A percentile compares a stretch with the other conserved stretches of the same genome.
Evolutionary conservation across 2,888 invertebrate genomes (phyloP).

Genomic region (Lithophane leautieri): DNA sequence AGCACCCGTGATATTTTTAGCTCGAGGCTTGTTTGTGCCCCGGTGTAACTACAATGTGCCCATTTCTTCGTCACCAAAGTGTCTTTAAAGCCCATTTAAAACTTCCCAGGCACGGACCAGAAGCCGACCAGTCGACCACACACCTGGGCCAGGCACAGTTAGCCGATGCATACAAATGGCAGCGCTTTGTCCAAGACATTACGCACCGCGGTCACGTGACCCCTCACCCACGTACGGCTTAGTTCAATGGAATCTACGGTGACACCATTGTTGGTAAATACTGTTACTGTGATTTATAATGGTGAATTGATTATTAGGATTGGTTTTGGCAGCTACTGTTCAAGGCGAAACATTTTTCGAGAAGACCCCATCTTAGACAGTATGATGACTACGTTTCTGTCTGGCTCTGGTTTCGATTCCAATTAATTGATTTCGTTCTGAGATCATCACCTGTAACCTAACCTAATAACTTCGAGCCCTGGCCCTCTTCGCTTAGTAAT

Average conservation of each 20-base stretch:
- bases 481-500: neutral
- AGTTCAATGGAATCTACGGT: constrained; percentile 54
- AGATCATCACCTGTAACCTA: no score
- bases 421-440: neutral
- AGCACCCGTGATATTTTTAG: neutral
- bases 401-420: neutral
- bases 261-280: constrained; percentile 49
- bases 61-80: neutral
- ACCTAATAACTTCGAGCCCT: neutral
- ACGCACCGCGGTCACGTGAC: constrained; percentile 57
- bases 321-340: neutral
- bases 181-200: constrained; percentile 51
- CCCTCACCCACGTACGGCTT: constrained; percentile 50
- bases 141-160: constrained; percentile 35
- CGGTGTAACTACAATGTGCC: neutral
- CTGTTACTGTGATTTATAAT: constrained; percentile 18
- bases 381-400: no score
- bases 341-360: neutral
- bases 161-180: constrained; percentile 58
- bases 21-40: no score
- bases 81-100: constrained; percentile 1
- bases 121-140: constrained; percentile 46
- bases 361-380: neutral
- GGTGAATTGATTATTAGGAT: constrained; percentile 17
- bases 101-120: constrained; percentile 8